These are phyloP conservation scores for Eunapius fragilis DNA, from an alignment of 37 sponge, comb jelly and placozoan species.

Conservation along the genomic window DNA sequence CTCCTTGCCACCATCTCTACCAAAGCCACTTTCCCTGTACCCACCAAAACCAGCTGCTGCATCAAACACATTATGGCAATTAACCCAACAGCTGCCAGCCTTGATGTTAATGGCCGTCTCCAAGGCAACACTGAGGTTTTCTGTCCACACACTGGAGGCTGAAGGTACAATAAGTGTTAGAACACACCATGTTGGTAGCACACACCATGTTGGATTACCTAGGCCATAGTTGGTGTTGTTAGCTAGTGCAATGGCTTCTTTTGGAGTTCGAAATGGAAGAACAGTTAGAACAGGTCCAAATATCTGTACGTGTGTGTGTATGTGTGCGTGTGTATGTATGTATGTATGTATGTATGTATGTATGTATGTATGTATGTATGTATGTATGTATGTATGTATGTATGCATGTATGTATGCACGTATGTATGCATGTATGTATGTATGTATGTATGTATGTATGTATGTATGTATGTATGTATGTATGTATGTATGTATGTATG, in stretches of 20 bases:
- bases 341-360: neutral
- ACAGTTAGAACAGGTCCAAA: constrained; percentile 96
- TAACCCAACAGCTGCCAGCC: constrained; percentile 89
- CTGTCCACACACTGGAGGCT: constrained; percentile 92
- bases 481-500: no score
- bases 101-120: constrained; percentile 81
- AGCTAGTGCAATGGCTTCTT: constrained; percentile 94
- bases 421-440: no score
- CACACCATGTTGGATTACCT: neutral
- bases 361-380: neutral
- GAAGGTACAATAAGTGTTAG: no score
- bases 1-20: constrained; percentile 95
- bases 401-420: no score
- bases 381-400: neutral
- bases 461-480: no score
- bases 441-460: no score
- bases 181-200: no score
- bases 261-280: constrained; percentile 91
- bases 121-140: constrained; percentile 81
- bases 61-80: constrained; percentile 95
- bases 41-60: constrained; percentile 96
- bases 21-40: constrained; percentile 93
- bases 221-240: constrained; percentile 91
- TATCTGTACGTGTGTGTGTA: constrained; percentile 47
- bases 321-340: neutral